A percentile compares a stretch with the other conserved stretches of the same genome.
phyloP scores from a whole-genome alignment of 2,113 vertebrate species.

The Callipepla squamata region DNA sequence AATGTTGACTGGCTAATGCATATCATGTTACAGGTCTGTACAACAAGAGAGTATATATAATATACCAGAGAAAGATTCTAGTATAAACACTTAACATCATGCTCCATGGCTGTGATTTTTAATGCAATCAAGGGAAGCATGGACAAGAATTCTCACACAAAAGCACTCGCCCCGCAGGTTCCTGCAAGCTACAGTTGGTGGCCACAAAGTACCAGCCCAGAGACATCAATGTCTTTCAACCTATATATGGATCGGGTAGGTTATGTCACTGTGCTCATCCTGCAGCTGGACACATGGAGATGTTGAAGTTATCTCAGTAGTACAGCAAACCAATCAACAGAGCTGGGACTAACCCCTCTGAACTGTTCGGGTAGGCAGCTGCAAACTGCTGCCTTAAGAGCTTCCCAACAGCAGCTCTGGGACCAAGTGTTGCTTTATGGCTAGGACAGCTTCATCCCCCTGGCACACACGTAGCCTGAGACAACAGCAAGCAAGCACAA shows the following conservation, averaged over 20 bases:
- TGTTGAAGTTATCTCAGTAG: background rate
- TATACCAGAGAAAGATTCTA: background rate
- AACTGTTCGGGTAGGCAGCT: background rate
- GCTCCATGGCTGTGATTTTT: constrained; percentile 5
- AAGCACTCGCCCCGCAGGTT: background rate
- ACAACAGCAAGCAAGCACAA: background rate
- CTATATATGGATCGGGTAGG: background rate
- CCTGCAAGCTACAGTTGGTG: background rate
- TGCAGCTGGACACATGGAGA: background rate
- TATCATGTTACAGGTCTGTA: background rate
- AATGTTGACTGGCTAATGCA: background rate
- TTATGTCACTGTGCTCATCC: background rate
- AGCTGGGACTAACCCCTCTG: background rate
- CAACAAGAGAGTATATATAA: background rate
- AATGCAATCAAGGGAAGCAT: background rate
- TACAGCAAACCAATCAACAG: background rate
- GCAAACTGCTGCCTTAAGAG: rapidly evolving
- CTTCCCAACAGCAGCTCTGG: background rate
- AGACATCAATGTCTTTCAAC: background rate
- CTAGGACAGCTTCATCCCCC: background rate
- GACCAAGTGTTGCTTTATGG: background rate
- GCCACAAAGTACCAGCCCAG: background rate
- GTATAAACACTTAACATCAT: background rate
- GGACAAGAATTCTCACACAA: background rate
- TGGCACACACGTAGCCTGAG: background rate